These are phyloP conservation scores for Anastrepha obliqua DNA, from an alignment of 1,140 invertebrate species.

Conservation along the genomic window DNA sequence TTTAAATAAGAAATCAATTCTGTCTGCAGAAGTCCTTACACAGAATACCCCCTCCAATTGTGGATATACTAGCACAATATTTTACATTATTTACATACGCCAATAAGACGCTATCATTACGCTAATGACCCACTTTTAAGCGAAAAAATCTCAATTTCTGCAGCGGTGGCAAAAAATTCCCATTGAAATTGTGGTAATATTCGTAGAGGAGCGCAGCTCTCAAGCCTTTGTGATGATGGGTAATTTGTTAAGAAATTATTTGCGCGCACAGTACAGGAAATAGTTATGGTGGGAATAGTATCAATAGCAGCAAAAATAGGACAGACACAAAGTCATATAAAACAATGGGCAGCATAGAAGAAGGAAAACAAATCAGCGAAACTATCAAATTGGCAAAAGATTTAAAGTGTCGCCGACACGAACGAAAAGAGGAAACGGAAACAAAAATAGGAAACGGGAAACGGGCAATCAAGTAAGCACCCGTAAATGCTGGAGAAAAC, in stretches of 20 bases:
- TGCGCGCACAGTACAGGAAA: background rate
- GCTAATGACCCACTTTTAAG: background rate
- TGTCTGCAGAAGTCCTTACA: background rate
- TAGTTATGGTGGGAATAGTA: background rate
- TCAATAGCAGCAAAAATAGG: background rate
- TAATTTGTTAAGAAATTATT: constrained; percentile 33
- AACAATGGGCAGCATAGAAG: background rate
- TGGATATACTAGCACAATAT: background rate
- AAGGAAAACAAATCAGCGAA: background rate
- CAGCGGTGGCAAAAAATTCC: background rate
- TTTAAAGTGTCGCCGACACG: background rate
- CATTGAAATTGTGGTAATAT: background rate
- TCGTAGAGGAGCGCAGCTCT: background rate
- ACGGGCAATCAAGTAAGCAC: constrained; percentile 4
- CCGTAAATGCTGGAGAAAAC: background rate
- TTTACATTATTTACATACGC: background rate
- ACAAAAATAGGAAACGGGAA: background rate
- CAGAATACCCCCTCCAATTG: background rate
- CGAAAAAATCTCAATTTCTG: constrained; percentile 9
- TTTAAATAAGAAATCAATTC: background rate
- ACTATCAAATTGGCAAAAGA: constrained; percentile 39
- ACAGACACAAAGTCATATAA: background rate
- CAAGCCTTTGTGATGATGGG: constrained; percentile 15
- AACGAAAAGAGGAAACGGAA: constrained; percentile 26
- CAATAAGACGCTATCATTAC: constrained; percentile 31